Conservation (phyloP, 2,113 vertebrate species). For the Dendropsophus ebraccatus region DNA sequence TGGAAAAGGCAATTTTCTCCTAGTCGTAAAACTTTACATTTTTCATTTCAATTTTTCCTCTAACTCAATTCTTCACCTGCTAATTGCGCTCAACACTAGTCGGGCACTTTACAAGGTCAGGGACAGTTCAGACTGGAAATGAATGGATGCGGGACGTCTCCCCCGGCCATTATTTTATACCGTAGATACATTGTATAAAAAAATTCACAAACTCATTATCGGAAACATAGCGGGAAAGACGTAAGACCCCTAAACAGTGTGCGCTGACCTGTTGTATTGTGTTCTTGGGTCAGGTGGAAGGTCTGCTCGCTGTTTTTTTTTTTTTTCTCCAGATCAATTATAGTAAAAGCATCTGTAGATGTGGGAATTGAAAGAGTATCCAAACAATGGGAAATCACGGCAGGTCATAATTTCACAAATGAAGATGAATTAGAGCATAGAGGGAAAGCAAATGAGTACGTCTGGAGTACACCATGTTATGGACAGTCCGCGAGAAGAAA, state of each 20-base stretch:
- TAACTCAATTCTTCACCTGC: slow-evolving; percentile 24
- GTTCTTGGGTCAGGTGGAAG: neutral
- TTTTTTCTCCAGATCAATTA: neutral
- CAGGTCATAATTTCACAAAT: neutral
- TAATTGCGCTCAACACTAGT: slow-evolving; percentile 31
- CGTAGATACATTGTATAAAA: neutral
- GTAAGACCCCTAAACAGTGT: neutral
- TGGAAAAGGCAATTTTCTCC: slow-evolving; percentile 30
- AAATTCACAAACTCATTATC: neutral
- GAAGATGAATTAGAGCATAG: neutral
- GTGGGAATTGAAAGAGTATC: neutral
- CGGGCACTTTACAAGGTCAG: slow-evolving; percentile 36
- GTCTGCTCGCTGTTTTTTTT: neutral
- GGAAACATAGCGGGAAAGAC: neutral
- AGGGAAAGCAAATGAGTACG: neutral
- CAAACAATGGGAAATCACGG: neutral
- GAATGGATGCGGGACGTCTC: neutral
- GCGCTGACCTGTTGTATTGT: neutral
- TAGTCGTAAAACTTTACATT: neutral
- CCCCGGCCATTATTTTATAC: neutral
- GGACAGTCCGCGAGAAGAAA: neutral
- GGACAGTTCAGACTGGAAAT: slow-evolving; percentile 14
- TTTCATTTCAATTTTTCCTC: slow-evolving; percentile 17
- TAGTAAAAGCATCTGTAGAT: neutral
- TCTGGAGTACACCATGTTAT: neutral